Percentiles rank a stretch among this genome's conserved stretches.
Evolutionary conservation across 1,140 invertebrate genomes (phyloP).

Genomic region (Sipha flava): DNA sequence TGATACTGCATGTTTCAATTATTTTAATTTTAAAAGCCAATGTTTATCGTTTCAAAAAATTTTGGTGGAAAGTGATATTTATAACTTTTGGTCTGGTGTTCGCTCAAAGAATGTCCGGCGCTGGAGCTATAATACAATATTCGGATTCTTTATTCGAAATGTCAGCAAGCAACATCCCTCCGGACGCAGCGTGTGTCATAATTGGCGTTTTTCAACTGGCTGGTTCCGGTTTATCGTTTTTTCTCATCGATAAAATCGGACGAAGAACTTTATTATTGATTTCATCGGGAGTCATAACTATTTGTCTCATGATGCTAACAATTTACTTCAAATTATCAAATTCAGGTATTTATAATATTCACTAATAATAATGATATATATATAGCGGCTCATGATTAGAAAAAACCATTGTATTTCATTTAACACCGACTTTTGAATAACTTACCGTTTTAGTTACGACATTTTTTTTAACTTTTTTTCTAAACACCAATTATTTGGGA

Average conservation of each 20-base stretch:
- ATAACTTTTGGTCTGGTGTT: slow-evolving; percentile 46
- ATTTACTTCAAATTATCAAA: not conserved
- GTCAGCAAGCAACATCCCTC: slow-evolving; percentile 41
- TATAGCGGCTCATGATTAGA: too few relatives aligned
- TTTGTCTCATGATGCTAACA: slow-evolving; percentile 52
- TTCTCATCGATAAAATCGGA: slow-evolving; percentile 68
- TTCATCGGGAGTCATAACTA: slow-evolving; percentile 55
- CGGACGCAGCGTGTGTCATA: slow-evolving; percentile 42
- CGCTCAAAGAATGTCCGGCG: slow-evolving; percentile 48
- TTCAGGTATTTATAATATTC: not conserved
- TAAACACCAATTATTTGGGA: too few relatives aligned
- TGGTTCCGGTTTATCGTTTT: not conserved
- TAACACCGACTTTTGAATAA: too few relatives aligned
- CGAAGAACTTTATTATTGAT: slow-evolving; percentile 59
- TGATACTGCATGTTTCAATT: too few relatives aligned
- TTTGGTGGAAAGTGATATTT: slow-evolving; percentile 42
- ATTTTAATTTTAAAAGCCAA: not conserved
- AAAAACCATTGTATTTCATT: too few relatives aligned
- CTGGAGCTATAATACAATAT: slow-evolving; percentile 56
- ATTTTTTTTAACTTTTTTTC: too few relatives aligned
- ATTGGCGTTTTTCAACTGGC: slow-evolving; percentile 38
- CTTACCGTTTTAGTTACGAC: too few relatives aligned
- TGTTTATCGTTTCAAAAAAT: slow-evolving; percentile 23
- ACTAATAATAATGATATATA: too few relatives aligned
- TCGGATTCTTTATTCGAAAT: slow-evolving; percentile 46